phyloP scores from a whole-genome alignment of 1,140 invertebrate species.

The Pogonognathellus flavescens region DNA sequence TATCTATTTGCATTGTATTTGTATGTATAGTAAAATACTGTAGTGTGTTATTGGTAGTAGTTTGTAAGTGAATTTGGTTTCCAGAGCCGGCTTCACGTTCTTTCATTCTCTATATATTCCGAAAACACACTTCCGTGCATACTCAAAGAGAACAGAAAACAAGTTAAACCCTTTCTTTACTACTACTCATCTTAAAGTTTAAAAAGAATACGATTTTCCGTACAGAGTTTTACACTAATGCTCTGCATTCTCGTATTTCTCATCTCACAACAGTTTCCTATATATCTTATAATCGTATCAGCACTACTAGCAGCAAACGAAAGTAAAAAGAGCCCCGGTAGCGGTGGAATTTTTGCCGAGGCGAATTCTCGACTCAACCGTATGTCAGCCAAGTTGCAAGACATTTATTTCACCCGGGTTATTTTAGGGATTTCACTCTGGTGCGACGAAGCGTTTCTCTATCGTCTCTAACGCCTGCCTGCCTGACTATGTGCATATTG shows the following conservation, averaged over 20 bases:
- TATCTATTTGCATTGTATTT: not conserved
- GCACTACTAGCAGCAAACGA: not conserved
- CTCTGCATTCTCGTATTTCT: conserved; percentile 14
- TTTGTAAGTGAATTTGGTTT: not conserved
- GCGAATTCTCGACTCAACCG: conserved; percentile 52
- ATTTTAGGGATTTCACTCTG: conserved; percentile 58
- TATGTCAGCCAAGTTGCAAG: conserved; percentile 60
- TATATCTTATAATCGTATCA: too few species aligned
- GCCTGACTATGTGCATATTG: not conserved
- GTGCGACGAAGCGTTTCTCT: conserved; percentile 52
- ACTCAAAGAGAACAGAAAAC: not conserved
- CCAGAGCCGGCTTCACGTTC: not conserved
- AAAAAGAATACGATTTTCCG: too few species aligned
- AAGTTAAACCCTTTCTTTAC: not conserved
- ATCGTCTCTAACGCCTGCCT: not conserved
- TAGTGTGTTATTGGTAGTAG: not conserved
- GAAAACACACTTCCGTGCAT: not conserved
- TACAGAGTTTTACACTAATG: not conserved
- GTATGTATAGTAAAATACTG: not conserved
- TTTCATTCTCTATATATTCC: not conserved
- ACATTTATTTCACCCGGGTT: conserved; percentile 58
- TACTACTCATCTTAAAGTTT: too few species aligned
- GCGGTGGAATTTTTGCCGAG: conserved; percentile 46
- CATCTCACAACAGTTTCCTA: too few species aligned
- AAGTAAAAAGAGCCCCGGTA: conserved; percentile 40